phyloP scores from a whole-genome alignment of 2,888 invertebrate genomes.

The Galeopsomyia nigrocyanea region DNA sequence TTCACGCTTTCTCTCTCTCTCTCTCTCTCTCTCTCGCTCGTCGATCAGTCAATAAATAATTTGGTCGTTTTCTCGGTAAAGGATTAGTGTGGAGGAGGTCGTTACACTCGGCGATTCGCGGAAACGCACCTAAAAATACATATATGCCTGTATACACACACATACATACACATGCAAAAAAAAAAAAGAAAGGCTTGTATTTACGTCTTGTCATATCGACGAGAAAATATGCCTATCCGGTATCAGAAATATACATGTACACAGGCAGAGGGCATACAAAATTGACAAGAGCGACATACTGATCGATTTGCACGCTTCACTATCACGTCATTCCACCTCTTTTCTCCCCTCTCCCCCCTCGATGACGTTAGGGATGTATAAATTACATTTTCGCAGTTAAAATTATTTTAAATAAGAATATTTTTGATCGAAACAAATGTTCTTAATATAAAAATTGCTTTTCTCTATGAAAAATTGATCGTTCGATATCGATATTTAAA shows the following conservation, averaged over 20 bases:
- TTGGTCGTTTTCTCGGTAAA: slow-evolving; percentile 1
- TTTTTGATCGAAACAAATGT: no score
- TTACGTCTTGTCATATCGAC: slow-evolving; percentile 15
- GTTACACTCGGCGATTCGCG: slow-evolving; percentile 33
- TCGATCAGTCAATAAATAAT: slow-evolving; percentile 36
- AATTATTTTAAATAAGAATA: no score
- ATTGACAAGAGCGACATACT: slow-evolving; percentile 19
- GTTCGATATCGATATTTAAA: no score
- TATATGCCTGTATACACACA: not conserved
- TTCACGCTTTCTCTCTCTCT: not conserved
- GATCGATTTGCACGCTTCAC: slow-evolving; percentile 15
- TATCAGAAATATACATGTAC: slow-evolving; percentile 7
- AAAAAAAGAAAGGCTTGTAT: slow-evolving; percentile 35
- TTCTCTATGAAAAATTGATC: no score
- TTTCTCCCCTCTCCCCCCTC: slow-evolving; percentile 18
- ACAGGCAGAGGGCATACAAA: slow-evolving; percentile 20
- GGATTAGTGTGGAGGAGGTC: slow-evolving; percentile 15
- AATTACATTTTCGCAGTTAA: not conserved
- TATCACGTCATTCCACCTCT: no score
- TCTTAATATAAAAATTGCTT: no score
- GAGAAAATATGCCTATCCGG: slow-evolving; percentile 1
- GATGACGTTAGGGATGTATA: slow-evolving; percentile 25
- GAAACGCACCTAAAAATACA: slow-evolving; percentile 44
- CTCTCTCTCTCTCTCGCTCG: not conserved
- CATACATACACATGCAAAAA: no score